These are phyloP conservation scores for Operophtera brumata DNA, from an alignment of 2,888 invertebrate genomes.

Conservation along the genomic window DNA sequence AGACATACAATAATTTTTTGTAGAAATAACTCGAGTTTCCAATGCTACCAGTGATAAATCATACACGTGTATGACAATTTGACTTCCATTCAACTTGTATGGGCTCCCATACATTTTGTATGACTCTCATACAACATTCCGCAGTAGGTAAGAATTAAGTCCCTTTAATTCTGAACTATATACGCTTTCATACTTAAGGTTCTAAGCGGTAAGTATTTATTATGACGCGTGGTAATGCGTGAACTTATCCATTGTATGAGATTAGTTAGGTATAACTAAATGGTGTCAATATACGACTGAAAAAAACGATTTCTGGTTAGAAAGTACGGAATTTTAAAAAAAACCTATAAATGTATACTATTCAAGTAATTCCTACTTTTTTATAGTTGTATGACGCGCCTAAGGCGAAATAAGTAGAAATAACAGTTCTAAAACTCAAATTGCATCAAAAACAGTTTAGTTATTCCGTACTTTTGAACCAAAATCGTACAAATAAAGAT, in stretches of 20 bases:
- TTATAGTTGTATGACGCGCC: not conserved
- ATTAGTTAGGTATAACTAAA: conserved; percentile 68
- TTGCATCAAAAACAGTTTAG: conserved; percentile 6
- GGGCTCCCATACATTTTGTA: conserved; percentile 21
- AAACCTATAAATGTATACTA: not conserved
- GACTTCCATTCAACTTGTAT: conserved; percentile 12
- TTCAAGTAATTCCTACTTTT: not conserved
- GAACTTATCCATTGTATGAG: conserved; percentile 57
- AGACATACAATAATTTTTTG: conserved; percentile 23
- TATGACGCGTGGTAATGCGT: conserved; percentile 45
- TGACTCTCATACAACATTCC: conserved; percentile 40
- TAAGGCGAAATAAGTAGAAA: not conserved
- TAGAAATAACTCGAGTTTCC: not conserved
- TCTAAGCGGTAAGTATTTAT: conserved; percentile 77
- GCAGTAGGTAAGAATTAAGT: conserved; percentile 60
- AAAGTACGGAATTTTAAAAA: conserved; percentile 8
- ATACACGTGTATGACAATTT: conserved; percentile 13
- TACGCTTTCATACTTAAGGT: conserved; percentile 77
- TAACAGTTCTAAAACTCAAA: not conserved
- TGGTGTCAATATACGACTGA: conserved; percentile 35
- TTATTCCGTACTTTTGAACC: conserved; percentile 38
- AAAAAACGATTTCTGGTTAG: conserved; percentile 19
- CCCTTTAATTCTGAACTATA: conserved; percentile 61
- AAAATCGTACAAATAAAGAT: conserved; percentile 29
- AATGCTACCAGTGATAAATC: conserved; percentile 32